These are phyloP conservation scores for Abrostola tripartita DNA, from an alignment of 2,888 invertebrate species.

Conservation along the genomic window DNA sequence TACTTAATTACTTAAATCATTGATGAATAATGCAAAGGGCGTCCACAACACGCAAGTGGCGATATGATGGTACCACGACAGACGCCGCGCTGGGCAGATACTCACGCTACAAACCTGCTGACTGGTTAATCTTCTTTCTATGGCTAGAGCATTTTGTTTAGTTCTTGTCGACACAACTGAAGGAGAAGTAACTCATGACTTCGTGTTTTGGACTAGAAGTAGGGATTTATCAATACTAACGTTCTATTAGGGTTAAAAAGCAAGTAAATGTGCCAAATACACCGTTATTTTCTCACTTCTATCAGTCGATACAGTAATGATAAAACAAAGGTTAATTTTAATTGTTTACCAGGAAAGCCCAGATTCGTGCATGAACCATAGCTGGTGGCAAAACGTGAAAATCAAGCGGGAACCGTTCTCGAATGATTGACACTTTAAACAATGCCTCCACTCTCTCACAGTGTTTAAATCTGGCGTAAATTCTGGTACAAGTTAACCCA, in stretches of 20 bases:
- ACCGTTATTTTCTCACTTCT: not conserved
- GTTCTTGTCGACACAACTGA: no score
- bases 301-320: not conserved
- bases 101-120: no score
- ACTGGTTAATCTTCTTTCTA: no score
- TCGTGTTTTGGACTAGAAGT: no score
- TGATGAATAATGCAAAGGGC: no score
- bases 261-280: not conserved
- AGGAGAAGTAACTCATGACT: no score
- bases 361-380: conserved; percentile 19
- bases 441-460: not conserved
- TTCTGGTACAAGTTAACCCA: not conserved
- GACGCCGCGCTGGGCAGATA: no score
- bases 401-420: conserved; percentile 2
- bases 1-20: no score
- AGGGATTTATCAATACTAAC: not conserved
- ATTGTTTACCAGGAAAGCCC: conserved; percentile 10
- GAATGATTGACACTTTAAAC: conserved; percentile 21
- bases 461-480: not conserved
- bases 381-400: conserved; percentile 42
- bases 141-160: no score
- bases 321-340: conserved; percentile 13
- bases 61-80: no score
- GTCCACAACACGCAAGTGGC: no score
- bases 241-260: not conserved